A percentile compares a stretch with the other conserved stretches of the same genome.
Evolutionary conservation across 2,797 vertebrate species (phyloP).

Genomic region (Sphaeramia orbicularis): DNA sequence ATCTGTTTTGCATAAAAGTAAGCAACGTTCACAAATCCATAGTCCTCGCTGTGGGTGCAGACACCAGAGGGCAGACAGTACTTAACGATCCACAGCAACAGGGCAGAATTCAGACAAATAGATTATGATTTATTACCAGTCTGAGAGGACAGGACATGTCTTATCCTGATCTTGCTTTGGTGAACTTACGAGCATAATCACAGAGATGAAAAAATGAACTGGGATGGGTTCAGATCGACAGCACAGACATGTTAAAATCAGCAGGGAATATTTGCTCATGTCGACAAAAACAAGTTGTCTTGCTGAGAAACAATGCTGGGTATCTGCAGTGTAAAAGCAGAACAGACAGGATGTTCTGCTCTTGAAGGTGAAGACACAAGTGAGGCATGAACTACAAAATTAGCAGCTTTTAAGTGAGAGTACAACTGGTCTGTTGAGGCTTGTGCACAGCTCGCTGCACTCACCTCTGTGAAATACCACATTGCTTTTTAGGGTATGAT

Average conservation of each 20-base stretch:
- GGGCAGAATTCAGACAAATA: conserved; percentile 60
- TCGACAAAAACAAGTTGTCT: conserved; percentile 24
- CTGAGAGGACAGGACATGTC: conserved; percentile 24
- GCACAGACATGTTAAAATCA: conserved; percentile 11
- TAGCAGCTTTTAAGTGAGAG: conserved; percentile 40
- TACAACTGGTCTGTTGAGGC: conserved; percentile 41
- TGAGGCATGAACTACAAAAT: conserved; percentile 28
- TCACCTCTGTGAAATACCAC: conserved; percentile 46
- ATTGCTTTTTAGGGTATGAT: conserved; percentile 41
- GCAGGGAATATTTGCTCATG: conserved; percentile 18
- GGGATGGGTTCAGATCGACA: conserved; percentile 13
- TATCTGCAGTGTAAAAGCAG: neutral
- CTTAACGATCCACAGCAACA: conserved; percentile 63
- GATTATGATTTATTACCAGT: conserved; percentile 73
- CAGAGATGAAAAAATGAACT: conserved; percentile 30
- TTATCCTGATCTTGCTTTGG: conserved; percentile 23
- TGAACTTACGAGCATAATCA: conserved; percentile 15
- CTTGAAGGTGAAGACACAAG: conserved; percentile 28
- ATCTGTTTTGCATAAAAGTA: conserved; percentile 66
- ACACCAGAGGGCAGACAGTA: conserved; percentile 70
- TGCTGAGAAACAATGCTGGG: neutral
- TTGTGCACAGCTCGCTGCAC: conserved; percentile 43
- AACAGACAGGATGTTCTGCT: conserved; percentile 40
- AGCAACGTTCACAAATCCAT: conserved; percentile 63
- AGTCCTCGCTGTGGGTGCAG: conserved; percentile 49